A percentile compares a stretch with the other conserved stretches of the same genome.
phyloP scores from a whole-genome alignment of 2,797 vertebrate genomes.

The Decapterus maruadsi region DNA sequence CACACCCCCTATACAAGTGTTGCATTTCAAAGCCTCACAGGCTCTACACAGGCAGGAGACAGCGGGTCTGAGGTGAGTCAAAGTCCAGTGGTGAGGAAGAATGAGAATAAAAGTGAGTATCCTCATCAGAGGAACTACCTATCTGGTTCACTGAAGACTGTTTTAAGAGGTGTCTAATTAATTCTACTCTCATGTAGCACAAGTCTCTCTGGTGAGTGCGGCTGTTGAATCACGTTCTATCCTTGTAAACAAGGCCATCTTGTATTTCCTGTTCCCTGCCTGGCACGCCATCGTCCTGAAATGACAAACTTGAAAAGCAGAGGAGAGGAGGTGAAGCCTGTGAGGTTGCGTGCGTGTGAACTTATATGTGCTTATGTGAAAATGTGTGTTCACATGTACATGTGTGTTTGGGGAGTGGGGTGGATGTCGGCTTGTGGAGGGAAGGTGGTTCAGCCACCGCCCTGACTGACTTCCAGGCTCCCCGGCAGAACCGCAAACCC shows the following conservation, averaged over 20 bases:
- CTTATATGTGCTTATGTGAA: constrained; percentile 24
- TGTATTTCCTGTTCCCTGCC: constrained; percentile 80
- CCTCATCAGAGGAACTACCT: constrained; percentile 32
- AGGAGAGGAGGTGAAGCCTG: constrained; percentile 8
- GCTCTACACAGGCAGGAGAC: constrained; percentile 63
- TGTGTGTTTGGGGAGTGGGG: constrained; percentile 67
- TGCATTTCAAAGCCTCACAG: constrained; percentile 74
- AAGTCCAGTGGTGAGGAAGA: constrained; percentile 35
- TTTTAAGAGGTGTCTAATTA: constrained; percentile 62
- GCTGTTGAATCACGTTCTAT: constrained; percentile 54
- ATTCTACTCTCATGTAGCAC: constrained; percentile 53
- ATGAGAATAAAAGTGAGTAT: constrained; percentile 34
- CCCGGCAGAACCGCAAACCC: constrained; percentile 81
- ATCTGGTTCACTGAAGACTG: constrained; percentile 26
- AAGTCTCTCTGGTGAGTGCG: constrained; percentile 60
- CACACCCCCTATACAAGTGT: constrained; percentile 68
- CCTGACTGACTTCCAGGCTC: constrained; percentile 88
- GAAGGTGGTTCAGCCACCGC: constrained; percentile 83
- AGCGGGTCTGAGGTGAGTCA: constrained; percentile 63
- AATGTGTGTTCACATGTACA: constrained; percentile 44
- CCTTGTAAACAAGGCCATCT: constrained; percentile 78
- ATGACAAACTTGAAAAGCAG: constrained; percentile 29
- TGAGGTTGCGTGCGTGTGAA: constrained; percentile 1
- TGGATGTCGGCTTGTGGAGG: constrained; percentile 73
- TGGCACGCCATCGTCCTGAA: constrained; percentile 58